These are phyloP conservation scores for Ancistrus triradiatus DNA, from an alignment of 2,113 vertebrate genomes.

Conservation along the genomic window DNA sequence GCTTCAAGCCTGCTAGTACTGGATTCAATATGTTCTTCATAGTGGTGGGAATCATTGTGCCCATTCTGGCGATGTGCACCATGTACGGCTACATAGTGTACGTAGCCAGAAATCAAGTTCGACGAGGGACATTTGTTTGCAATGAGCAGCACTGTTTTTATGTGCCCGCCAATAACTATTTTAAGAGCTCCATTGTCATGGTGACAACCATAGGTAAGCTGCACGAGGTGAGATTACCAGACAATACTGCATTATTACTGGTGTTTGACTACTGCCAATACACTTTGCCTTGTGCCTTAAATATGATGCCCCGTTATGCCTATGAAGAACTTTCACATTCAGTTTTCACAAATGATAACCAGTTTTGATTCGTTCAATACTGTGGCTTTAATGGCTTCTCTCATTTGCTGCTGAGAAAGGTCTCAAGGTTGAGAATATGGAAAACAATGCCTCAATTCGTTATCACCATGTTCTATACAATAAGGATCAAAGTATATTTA, in stretches of 20 bases:
- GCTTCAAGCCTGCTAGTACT: conserved; percentile 47
- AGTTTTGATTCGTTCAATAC: too few relatives aligned
- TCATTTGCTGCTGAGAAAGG: too few relatives aligned
- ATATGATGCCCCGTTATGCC: background rate
- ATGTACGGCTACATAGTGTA: conserved; percentile 64
- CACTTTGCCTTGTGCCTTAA: conserved; percentile 8
- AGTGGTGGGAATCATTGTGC: conserved; percentile 47
- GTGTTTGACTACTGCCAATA: background rate
- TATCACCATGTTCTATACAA: too few relatives aligned
- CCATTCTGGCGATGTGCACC: conserved; percentile 56
- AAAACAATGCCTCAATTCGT: too few relatives aligned
- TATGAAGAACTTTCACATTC: background rate
- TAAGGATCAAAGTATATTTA: too few relatives aligned
- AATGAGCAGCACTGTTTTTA: conserved; percentile 72
- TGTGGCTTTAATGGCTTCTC: too few relatives aligned
- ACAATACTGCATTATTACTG: conserved; percentile 17
- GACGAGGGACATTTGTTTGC: conserved; percentile 70
- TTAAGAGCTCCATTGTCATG: conserved; percentile 67
- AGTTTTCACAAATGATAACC: background rate
- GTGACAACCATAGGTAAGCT: conserved; percentile 63
- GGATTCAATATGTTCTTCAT: conserved; percentile 56
- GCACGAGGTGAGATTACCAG: conserved; percentile 1
- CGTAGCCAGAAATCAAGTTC: conserved; percentile 63
- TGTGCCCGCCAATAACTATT: conserved; percentile 67
- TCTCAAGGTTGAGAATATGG: too few relatives aligned